A percentile compares a stretch with the other conserved stretches of the same genome.
phyloP scores from a whole-genome alignment of 92 coral and sea anemone genomes.

The Bergia puertoricense region DNA sequence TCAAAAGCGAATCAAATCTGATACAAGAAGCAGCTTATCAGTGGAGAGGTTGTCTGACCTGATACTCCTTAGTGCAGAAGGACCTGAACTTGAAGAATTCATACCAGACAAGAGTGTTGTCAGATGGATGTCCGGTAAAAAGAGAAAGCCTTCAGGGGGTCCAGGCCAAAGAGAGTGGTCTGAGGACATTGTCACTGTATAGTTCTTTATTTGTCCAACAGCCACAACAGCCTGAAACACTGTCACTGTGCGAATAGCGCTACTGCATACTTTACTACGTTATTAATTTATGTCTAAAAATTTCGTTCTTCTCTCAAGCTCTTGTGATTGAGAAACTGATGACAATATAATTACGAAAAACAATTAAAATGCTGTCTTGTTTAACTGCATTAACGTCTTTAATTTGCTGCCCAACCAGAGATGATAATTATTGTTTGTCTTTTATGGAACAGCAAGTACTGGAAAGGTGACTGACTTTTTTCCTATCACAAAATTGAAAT shows the following conservation, averaged over 20 bases:
- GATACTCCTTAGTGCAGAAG: conserved; percentile 8
- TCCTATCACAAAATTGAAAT: too few species aligned
- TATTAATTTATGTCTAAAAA: too few species aligned
- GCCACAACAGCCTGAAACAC: background rate
- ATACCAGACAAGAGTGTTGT: background rate
- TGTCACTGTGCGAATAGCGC: background rate
- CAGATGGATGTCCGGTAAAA: background rate
- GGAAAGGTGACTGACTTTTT: too few species aligned
- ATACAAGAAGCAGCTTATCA: background rate
- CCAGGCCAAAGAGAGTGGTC: conserved; percentile 14
- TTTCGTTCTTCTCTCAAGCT: background rate
- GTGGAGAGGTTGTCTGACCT: conserved; percentile 26
- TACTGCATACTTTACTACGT: too few species aligned
- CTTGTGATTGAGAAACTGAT: background rate
- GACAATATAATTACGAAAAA: too few species aligned
- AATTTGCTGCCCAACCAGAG: too few species aligned
- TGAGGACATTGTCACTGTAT: background rate
- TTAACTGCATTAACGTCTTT: too few species aligned
- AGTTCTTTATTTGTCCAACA: background rate
- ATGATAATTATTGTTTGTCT: too few species aligned
- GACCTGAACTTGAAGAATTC: conserved; percentile 28
- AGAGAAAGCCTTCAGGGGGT: background rate
- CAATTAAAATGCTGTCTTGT: too few species aligned
- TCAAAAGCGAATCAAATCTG: conserved; percentile 21
- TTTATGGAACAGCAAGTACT: too few species aligned